Evolutionary conservation across 2,113 vertebrate species (phyloP).

Genomic region (Antechinus flavipes): DNA sequence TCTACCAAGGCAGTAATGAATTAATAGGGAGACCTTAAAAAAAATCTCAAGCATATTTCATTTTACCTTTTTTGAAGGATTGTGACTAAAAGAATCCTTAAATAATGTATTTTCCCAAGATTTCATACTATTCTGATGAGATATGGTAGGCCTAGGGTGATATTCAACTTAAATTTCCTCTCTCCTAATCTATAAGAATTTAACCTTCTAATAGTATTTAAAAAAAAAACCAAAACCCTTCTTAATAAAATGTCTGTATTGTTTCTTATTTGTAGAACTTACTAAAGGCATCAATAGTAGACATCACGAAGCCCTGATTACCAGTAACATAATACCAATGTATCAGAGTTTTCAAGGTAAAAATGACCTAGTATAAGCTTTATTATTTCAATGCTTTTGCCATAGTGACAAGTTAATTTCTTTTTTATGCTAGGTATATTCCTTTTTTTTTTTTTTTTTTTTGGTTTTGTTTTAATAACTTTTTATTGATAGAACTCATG

Average conservation of each 20-base stretch:
- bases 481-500: no score
- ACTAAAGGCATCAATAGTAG: slow-evolving; percentile 67
- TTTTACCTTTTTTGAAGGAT: slow-evolving; percentile 33
- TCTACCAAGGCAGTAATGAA: not conserved
- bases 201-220: slow-evolving; percentile 38
- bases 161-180: not conserved
- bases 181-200: not conserved
- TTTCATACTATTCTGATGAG: not conserved
- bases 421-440: not conserved
- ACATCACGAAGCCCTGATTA: slow-evolving; percentile 84
- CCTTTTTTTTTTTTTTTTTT: not conserved
- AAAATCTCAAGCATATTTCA: not conserved
- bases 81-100: not conserved
- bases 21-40: not conserved
- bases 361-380: slow-evolving; percentile 25
- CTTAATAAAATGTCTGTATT: slow-evolving; percentile 9
- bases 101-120: not conserved
- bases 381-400: slow-evolving; percentile 40
- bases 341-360: slow-evolving; percentile 89
- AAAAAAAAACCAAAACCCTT: not conserved
- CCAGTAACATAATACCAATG: slow-evolving; percentile 88
- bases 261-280: slow-evolving; percentile 79
- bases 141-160: slow-evolving; percentile 15
- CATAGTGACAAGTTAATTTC: not conserved
- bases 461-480: no score